These are phyloP conservation scores for Coelopa pilipes DNA, from an alignment of 2,888 invertebrate species.

Conservation along the genomic window DNA sequence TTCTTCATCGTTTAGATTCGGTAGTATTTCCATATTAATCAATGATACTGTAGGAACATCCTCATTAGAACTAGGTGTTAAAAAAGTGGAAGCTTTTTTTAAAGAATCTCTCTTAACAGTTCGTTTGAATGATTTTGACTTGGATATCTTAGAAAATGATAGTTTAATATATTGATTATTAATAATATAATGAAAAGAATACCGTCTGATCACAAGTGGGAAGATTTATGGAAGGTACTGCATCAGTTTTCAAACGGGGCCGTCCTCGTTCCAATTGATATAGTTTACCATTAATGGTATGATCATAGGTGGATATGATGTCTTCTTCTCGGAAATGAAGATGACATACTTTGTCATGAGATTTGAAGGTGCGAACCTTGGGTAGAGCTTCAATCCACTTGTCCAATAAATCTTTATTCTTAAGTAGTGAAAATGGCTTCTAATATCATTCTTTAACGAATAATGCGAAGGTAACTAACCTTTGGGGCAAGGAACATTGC, in stretches of 20 bases:
- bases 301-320: constrained; percentile 53
- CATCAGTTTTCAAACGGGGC: constrained; percentile 48
- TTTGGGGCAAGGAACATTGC: constrained; percentile 55
- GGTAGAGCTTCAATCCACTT: constrained; percentile 52
- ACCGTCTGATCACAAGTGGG: constrained; percentile 35
- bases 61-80: too few species aligned
- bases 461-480: constrained; percentile 40
- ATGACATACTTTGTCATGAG: constrained; percentile 53
- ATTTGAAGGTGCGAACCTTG: constrained; percentile 48
- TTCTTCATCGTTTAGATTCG: background rate
- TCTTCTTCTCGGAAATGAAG: constrained; percentile 52
- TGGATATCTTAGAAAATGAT: background rate
- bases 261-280: constrained; percentile 55
- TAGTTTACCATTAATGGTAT: constrained; percentile 52
- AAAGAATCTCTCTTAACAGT: background rate
- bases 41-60: background rate
- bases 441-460: background rate
- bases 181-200: background rate
- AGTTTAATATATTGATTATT: background rate
- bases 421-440: background rate
- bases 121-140: background rate
- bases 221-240: constrained; percentile 53
- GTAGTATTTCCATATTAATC: background rate
- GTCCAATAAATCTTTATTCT: constrained; percentile 48
- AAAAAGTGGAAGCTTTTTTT: background rate